These are phyloP conservation scores for Haemorhous mexicanus DNA, from an alignment of 2,113 vertebrate genomes.

Conservation along the genomic window DNA sequence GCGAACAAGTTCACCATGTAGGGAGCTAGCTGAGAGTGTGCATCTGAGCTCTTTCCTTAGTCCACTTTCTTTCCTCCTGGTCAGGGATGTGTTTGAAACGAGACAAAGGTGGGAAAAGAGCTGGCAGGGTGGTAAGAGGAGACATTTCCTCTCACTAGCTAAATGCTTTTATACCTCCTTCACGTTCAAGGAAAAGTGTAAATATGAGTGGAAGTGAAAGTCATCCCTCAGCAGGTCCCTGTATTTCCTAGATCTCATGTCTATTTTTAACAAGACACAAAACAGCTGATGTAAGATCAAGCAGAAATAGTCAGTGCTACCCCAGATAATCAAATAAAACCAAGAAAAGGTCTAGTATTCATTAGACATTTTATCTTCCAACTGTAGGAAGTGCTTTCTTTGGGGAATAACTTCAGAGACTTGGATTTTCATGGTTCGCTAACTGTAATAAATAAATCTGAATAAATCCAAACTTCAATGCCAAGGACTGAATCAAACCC, in stretches of 20 bases:
- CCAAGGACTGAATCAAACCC: background rate
- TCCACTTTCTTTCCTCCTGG: background rate
- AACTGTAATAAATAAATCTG: conserved; percentile 65
- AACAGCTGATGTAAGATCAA: background rate
- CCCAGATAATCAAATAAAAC: background rate
- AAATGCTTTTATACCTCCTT: background rate
- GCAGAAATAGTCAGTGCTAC: background rate
- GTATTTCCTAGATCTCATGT: background rate
- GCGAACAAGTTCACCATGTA: background rate
- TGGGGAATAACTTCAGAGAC: conserved; percentile 18
- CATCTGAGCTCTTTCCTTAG: background rate
- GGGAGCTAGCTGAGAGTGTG: background rate
- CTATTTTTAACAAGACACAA: background rate
- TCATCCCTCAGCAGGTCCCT: background rate
- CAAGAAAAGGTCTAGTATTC: background rate
- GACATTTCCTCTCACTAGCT: background rate
- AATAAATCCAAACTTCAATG: conserved; percentile 37
- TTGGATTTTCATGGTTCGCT: conserved; percentile 48
- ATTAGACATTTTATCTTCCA: background rate
- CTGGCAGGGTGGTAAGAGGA: background rate
- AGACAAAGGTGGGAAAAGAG: background rate
- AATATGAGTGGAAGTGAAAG: background rate
- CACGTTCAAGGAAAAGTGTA: background rate
- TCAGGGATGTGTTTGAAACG: background rate
- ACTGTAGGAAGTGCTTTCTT: conserved; percentile 3